Evolutionary conservation across 2,797 vertebrate species (phyloP).

Genomic region (Selene dorsalis): DNA sequence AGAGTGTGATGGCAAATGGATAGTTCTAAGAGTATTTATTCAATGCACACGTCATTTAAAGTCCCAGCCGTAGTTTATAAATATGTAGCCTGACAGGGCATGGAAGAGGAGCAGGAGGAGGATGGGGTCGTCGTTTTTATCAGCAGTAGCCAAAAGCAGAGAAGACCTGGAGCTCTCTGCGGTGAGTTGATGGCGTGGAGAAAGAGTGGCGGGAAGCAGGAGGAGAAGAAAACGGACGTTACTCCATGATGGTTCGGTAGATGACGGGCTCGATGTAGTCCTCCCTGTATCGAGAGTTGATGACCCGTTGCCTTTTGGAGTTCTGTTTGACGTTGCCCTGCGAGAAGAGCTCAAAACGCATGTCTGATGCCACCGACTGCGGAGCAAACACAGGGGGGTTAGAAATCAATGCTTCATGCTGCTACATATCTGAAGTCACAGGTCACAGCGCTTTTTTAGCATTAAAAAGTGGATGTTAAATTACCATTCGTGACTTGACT

Average conservation of each 20-base stretch:
- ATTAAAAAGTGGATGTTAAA: not conserved
- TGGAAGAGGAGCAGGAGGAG: slow-evolving; percentile 41
- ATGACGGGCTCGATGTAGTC: slow-evolving; percentile 96
- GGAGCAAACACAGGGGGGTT: not conserved
- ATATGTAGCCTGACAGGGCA: slow-evolving; percentile 62
- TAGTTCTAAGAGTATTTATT: slow-evolving; percentile 33
- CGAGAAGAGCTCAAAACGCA: slow-evolving; percentile 96
- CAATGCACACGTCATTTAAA: slow-evolving; percentile 59
- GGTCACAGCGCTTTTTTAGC: too few species aligned
- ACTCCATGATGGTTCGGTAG: slow-evolving; percentile 98
- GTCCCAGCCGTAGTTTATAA: slow-evolving; percentile 80
- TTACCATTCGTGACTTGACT: slow-evolving; percentile 94
- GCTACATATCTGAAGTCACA: not conserved
- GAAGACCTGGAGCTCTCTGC: slow-evolving; percentile 16
- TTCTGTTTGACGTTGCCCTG: slow-evolving; percentile 93
- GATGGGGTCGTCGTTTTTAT: slow-evolving; percentile 17
- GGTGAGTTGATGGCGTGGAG: not conserved
- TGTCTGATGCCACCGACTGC: slow-evolving; percentile 97
- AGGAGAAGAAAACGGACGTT: slow-evolving; percentile 41
- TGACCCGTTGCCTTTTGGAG: slow-evolving; percentile 95
- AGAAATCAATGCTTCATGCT: slow-evolving; percentile 1
- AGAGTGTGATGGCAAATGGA: slow-evolving; percentile 22
- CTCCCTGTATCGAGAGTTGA: slow-evolving; percentile 96
- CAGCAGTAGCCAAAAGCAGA: slow-evolving; percentile 31
- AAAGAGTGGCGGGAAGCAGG: not conserved